Evolutionary conservation across 2,888 invertebrate species (phyloP).

Genomic region (Spodoptera picta): DNA sequence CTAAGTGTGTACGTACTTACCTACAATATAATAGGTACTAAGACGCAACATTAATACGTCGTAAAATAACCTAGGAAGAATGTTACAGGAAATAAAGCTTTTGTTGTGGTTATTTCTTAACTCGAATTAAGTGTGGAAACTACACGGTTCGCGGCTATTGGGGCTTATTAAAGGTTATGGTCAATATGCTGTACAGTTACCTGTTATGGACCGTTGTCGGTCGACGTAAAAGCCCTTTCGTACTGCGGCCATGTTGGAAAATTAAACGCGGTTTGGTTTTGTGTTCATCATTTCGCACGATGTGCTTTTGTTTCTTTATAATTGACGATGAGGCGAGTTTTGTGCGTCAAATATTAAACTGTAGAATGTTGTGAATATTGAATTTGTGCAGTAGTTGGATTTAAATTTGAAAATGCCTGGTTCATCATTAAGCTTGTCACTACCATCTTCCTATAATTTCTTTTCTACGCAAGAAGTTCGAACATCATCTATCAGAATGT

Average conservation of each 20-base stretch:
- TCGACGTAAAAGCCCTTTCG: conserved; percentile 48
- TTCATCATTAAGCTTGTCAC: conserved; percentile 4
- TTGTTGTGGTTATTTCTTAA: conserved; percentile 52
- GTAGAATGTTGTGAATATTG: too few species aligned
- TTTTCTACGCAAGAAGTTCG: conserved; percentile 19
- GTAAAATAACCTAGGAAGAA: conserved; percentile 9
- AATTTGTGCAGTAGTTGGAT: too few species aligned
- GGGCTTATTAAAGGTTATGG: conserved; percentile 72
- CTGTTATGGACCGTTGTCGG: conserved; percentile 52
- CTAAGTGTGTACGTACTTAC: too few species aligned
- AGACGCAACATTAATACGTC: neutral
- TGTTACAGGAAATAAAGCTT: conserved; percentile 31
- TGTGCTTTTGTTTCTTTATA: conserved; percentile 8
- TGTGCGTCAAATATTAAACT: too few species aligned
- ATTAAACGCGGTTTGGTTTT: conserved; percentile 38
- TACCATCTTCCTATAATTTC: conserved; percentile 11
- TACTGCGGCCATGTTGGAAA: conserved; percentile 46
- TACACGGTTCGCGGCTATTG: conserved; percentile 59
- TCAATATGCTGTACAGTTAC: conserved; percentile 72
- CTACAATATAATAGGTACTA: too few species aligned
- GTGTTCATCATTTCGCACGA: conserved; percentile 18
- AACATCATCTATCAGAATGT: conserved; percentile 23
- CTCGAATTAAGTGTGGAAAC: conserved; percentile 64
- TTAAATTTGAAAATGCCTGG: neutral
- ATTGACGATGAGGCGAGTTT: too few species aligned